Evolutionary conservation across 2,888 invertebrate genomes (phyloP).

Genomic region (Meghimatium bilineatum): DNA sequence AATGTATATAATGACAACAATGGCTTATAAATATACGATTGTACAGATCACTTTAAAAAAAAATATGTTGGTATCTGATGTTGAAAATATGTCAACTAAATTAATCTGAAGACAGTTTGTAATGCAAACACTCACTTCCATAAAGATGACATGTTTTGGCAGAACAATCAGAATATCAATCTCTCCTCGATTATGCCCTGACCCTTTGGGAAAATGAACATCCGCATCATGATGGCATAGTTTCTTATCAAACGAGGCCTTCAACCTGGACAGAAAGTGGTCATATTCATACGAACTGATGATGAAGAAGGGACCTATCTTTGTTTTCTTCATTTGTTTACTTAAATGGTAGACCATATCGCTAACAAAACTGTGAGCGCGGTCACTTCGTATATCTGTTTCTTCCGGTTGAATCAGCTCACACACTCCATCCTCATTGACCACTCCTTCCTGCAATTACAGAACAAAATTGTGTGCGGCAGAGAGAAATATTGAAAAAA

Average conservation of each 20-base stretch:
- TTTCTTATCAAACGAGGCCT: conserved; percentile 16
- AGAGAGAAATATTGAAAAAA: no score
- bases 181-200: conserved; percentile 48
- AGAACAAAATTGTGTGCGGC: neutral
- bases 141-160: conserved; percentile 44
- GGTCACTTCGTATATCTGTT: conserved; percentile 32
- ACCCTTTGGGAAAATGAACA: conserved; percentile 34
- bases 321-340: neutral
- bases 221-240: conserved; percentile 11
- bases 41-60: no score
- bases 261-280: conserved; percentile 49
- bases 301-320: conserved; percentile 47
- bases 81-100: no score
- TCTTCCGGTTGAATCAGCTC: conserved; percentile 1
- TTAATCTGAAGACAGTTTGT: neutral
- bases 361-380: conserved; percentile 36
- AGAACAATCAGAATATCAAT: conserved; percentile 47
- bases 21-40: no score
- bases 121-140: conserved; percentile 37
- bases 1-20: no score
- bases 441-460: neutral
- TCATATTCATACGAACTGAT: conserved; percentile 51
- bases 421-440: neutral
- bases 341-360: conserved; percentile 34
- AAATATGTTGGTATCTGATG: no score